Evolutionary conservation across 2,888 invertebrate genomes (phyloP), one percentile per base, ranked within the genome.

Genomic region (Kuschelorhynchus macadamiae): DNA sequence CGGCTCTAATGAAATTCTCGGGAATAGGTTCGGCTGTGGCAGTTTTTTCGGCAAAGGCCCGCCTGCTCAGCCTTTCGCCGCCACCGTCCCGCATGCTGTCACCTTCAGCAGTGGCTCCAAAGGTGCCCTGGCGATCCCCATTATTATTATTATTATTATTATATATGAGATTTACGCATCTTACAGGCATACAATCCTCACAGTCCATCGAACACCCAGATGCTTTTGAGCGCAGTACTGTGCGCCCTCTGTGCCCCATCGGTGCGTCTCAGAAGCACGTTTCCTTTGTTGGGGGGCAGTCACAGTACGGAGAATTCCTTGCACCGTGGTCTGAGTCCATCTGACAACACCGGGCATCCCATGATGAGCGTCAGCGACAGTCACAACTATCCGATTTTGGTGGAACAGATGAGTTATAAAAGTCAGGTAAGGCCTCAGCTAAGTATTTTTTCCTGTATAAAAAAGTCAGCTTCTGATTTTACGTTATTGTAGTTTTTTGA

Each of bases 201-300:
- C 39, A 62, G 52, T 16, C 52, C 69, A 5, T 65, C 73, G 17
- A 82, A 84, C 49, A 86, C 85, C 72, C 90, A 90, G 76, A 87
- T 91, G 57, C 84, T 94, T 1, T 81, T 94, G 53, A 91, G 92
- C 70, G 92, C 96, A 0, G 92, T 95, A 1, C 86, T 96, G 70
- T 93, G 95, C 42, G 93, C 97, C 0, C 86, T 97, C 71, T 95
- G 95, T 78, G 90, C 91, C 44, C 92, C 93, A 0, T 88, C 89
- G 1, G 89, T 93, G 14, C 88, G 92, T 67, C 83, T 94, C 25
- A 87, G 92, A 30, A 90, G 89, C 64, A 92, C 92, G 20, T 91
- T 93, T 82, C 93, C 93, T 5, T 87, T 93, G 64, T 84, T 92
- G 57, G 89, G 78, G 1, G 76, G 76, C 47, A 80, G 74, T 57